These are phyloP conservation scores for Adelognathus sp. DNA, from an alignment of 2,888 invertebrate genomes.

Conservation along the genomic window DNA sequence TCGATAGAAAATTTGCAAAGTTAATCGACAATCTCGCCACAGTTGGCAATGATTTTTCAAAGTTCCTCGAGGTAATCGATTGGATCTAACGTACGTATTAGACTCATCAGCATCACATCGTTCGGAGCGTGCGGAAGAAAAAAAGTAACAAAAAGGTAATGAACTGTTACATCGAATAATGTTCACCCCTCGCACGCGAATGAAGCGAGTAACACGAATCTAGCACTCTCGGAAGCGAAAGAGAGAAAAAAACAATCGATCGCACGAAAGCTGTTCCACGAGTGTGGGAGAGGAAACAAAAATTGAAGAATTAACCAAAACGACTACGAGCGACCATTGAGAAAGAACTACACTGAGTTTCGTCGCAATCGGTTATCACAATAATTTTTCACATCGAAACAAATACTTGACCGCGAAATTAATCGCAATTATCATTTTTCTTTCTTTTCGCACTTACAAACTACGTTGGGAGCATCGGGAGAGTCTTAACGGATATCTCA, in stretches of 20 bases:
- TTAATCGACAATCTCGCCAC: conserved; percentile 7
- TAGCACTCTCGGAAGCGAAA: too few relatives aligned
- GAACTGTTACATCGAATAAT: too few relatives aligned
- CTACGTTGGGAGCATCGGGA: conserved; percentile 1
- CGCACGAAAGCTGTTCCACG: too few relatives aligned
- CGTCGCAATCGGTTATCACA: conserved; percentile 53
- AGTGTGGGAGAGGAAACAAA: neutral
- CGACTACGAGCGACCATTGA: conserved; percentile 16
- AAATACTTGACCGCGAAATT: conserved; percentile 28
- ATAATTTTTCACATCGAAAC: conserved; percentile 49
- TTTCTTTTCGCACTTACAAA: conserved; percentile 19
- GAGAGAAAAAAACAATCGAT: too few relatives aligned
- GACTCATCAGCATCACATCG: conserved; percentile 25
- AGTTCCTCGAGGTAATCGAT: conserved; percentile 10
- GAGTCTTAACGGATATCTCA: conserved; percentile 18
- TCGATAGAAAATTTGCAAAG: neutral
- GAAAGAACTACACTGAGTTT: conserved; percentile 39
- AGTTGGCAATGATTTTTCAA: neutral
- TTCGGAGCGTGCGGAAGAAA: conserved; percentile 5
- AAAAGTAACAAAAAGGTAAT: neutral
- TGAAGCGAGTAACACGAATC: too few relatives aligned
- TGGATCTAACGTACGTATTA: conserved; percentile 12
- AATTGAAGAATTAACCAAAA: neutral
- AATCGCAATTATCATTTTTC: conserved; percentile 17
- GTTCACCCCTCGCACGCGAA: neutral